A percentile compares a stretch with the other conserved stretches of the same genome.
These are phyloP conservation scores for Myiotriccus ornatus DNA, from an alignment of 2,797 vertebrate species.

Conservation along the genomic window DNA sequence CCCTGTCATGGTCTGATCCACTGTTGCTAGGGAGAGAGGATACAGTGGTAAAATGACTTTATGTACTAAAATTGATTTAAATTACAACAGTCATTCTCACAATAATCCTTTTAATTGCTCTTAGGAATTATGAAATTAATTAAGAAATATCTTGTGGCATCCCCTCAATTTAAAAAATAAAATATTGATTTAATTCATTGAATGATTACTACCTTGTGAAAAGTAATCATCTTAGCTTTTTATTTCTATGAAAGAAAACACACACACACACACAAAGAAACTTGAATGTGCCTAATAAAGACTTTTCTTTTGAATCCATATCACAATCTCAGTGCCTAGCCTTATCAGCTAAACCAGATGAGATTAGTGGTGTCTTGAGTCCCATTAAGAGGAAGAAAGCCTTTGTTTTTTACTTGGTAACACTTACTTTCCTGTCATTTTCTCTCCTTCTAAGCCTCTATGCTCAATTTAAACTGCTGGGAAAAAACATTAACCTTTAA, in stretches of 20 bases:
- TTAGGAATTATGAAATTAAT: constrained; percentile 63
- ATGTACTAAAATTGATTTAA: constrained; percentile 59
- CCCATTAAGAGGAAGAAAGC: background rate
- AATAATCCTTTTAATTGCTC: constrained; percentile 63
- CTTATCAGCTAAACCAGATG: constrained; percentile 42
- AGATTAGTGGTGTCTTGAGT: constrained; percentile 47
- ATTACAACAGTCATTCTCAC: constrained; percentile 42
- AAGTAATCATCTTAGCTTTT: constrained; percentile 1
- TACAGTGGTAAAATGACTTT: constrained; percentile 5
- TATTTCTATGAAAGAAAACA: background rate
- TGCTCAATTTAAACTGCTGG: background rate
- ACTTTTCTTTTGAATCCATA: constrained; percentile 15
- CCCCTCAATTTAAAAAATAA: constrained; percentile 61
- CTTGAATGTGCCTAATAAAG: background rate
- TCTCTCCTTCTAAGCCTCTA: constrained; percentile 14
- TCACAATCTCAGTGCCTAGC: background rate
- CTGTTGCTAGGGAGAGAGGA: constrained; percentile 28
- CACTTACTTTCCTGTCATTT: constrained; percentile 22
- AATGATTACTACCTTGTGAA: constrained; percentile 27
- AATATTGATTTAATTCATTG: constrained; percentile 56
- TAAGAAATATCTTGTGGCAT: constrained; percentile 49
- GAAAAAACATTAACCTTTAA: constrained; percentile 56
- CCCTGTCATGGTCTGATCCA: constrained; percentile 6
- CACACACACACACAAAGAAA: background rate
- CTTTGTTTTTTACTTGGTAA: constrained; percentile 21